Conservation (phyloP, 2,113 vertebrate genomes). For the Silurus meridionalis region DNA sequence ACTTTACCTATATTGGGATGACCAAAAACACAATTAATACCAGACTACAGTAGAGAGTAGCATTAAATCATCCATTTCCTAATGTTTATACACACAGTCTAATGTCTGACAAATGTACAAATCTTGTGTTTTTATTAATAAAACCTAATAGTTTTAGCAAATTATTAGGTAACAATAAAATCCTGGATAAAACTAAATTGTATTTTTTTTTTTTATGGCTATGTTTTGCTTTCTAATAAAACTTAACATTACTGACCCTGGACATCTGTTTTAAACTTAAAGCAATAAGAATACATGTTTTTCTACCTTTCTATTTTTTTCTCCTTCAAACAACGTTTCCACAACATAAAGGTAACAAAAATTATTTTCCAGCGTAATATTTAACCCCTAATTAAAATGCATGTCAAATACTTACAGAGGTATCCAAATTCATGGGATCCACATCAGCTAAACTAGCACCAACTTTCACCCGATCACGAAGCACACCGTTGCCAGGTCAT, state of each 20-base stretch:
- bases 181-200: too few relatives aligned
- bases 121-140: background rate
- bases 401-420: conserved; percentile 76
- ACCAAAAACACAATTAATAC: background rate
- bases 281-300: too few relatives aligned
- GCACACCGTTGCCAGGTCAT: conserved; percentile 92
- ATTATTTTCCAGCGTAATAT: too few relatives aligned
- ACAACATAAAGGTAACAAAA: too few relatives aligned
- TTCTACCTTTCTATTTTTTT: too few relatives aligned
- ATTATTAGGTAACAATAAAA: too few relatives aligned
- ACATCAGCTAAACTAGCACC: conserved; percentile 96
- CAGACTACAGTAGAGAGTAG: background rate
- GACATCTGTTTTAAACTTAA: background rate
- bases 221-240: background rate
- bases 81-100: background rate
- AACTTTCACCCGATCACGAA: conserved; percentile 92
- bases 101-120: background rate
- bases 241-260: background rate
- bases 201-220: too few relatives aligned
- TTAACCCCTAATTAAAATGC: background rate
- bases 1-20: conserved; percentile 79
- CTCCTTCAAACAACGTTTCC: too few relatives aligned
- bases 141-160: too few relatives aligned
- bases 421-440: conserved; percentile 96
- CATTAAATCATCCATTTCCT: background rate